Evolutionary conservation across 2,797 vertebrate genomes (phyloP), one percentile per base, ranked within the genome.

Genomic region (Urophycis tenuis): DNA sequence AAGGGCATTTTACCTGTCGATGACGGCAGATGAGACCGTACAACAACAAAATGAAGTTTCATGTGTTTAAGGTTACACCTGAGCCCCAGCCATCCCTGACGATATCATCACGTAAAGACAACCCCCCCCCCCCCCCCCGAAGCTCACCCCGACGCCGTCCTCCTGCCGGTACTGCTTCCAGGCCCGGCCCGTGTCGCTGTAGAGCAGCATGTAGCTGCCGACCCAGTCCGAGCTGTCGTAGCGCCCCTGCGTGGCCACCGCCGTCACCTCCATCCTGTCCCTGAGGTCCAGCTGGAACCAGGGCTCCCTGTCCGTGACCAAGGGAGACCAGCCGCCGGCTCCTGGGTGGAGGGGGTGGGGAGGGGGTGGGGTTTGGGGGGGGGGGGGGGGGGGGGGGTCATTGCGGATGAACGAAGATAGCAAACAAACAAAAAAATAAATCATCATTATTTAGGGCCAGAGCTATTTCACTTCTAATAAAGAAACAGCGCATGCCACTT

Each of bases 271-370:
- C 90, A 96, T 92, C 89, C 96, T 92, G 81, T 95, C 95, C 78
- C 94, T 93, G 77, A 99, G 93, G 84, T 99, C 97, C 85, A 98
- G 85, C 90, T 99, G 97, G 30, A 99, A 93, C 98, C 98, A 99
- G 76, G 96, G 96, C 49, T 95, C 93, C 53, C 89, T 86, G 2
- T 94, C 95, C 0, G 94, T 95, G 82, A 93, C 90, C 89, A 92
- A 85, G 0, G 98, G 97, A 64, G 96, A 95, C 98, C 98, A 99
- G 78, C 97, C 97, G 6, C 97, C 98, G 30, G 93, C 92, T 89
- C 96, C 97, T 99, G 25, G 25, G n/a, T n/a, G n/a, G n/a, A n/a
- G n/a, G n/a, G n/a, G n/a, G n/a, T n/a, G n/a, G n/a, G n/a, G n/a
- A n/a, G n/a, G n/a, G n/a, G n/a, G n/a, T n/a, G n/a, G n/a, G n/a